Conservation (phyloP, 2,113 vertebrate species). For the Cyanistes caeruleus region DNA sequence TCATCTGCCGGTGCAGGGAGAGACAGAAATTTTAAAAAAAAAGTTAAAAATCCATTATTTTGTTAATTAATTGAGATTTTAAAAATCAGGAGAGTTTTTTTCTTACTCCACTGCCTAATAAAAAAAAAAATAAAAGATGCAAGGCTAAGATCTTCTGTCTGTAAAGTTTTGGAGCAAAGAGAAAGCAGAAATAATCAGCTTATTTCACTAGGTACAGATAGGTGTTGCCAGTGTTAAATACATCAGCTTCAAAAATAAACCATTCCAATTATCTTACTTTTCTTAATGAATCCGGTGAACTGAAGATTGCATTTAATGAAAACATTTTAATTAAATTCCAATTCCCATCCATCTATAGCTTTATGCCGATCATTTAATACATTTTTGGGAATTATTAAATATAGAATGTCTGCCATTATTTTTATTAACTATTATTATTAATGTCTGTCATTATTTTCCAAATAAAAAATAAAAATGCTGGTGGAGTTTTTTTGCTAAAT, state of each 20-base stretch:
- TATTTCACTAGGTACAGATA: constrained; percentile 1
- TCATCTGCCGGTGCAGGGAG: neutral
- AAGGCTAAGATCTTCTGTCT: neutral
- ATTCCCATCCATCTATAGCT: neutral
- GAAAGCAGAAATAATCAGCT: constrained; percentile 34
- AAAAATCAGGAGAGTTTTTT: neutral
- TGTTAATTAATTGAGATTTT: neutral
- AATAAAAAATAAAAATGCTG: neutral
- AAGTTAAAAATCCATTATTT: neutral
- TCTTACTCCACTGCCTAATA: neutral
- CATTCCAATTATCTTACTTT: neutral
- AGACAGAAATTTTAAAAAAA: neutral
- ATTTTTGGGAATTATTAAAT: neutral
- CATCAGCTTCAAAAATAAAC: constrained; percentile 2
- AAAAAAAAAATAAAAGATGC: neutral
- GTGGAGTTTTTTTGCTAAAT: neutral
- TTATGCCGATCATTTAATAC: neutral
- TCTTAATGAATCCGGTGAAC: neutral
- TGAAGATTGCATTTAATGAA: neutral
- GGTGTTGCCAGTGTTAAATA: neutral
- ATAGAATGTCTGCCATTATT: neutral
- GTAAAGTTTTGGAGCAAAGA: constrained; percentile 1
- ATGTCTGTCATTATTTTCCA: neutral
- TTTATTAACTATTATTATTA: too few species aligned
- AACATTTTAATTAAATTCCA: neutral